Evolutionary conservation across 2,888 invertebrate species (phyloP), one percentile per base, ranked within the genome.

Genomic region (Pinctada fucata): DNA sequence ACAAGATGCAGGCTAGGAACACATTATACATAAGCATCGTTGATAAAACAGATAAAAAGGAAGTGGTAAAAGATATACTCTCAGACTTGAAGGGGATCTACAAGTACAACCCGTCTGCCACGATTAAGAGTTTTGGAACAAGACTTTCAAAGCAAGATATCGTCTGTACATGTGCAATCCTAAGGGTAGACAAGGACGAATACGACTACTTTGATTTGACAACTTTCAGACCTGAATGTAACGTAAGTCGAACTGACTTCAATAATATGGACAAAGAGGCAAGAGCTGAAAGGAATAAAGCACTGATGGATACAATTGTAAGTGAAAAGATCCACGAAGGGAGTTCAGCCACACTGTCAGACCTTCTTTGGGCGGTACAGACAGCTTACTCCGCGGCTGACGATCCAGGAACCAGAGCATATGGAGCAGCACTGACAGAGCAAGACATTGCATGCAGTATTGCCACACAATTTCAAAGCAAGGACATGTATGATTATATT

Each of bases 361-460:
- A 64, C 6, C 72, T 72, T 3, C 5, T 63, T 16, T 16, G 48
- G 48, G 31, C 31, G 8, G 72, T 72, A 2, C 50, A 72, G 47
- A 72, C 48, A 64, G 13, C 72, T 2, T 72, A 72, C 64, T 47
- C n/a, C 0, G 50, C 16, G 2, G 13, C 52, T 47, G 13, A 47
- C 6, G 72, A 72, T 48, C 3, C 13, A n/a, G 4, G 8, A 13
- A 48, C 64, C n/a, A 51, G 45, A n/a, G n/a, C 10, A 63, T 72
- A 16, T 64, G 72, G 72, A 63, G 52, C 16, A 5, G n/a, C 72
- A 48, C 13, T 72, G n/a, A 72, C 72, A 10, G 64, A 72, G 3
- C 6, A 31, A 48, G 72, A 72, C 49, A 45, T 72, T 13, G 10
- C 64, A 13, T 72, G 72, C 31, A 4, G 8, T 3, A 51, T 72